Evolutionary conservation across 2,888 invertebrate genomes (phyloP).

Genomic region (Eurytoma adleriae): DNA sequence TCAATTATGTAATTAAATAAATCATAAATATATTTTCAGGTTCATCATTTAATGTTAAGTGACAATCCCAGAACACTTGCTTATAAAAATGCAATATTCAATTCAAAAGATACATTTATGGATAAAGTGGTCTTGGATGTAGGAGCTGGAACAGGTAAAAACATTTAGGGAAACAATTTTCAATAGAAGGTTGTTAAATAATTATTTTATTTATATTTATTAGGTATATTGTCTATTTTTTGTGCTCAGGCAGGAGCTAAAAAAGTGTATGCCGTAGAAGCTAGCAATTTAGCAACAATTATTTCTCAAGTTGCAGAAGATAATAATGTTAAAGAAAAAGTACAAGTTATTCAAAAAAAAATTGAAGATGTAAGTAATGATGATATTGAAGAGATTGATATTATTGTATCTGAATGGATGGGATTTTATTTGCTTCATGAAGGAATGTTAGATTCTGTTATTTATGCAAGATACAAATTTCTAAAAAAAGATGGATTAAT

Average conservation of each 20-base stretch:
- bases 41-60: constrained; percentile 88
- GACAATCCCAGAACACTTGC: constrained; percentile 87
- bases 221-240: constrained; percentile 90
- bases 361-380: constrained; percentile 87
- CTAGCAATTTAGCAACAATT: constrained; percentile 83
- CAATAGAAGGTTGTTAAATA: constrained; percentile 1
- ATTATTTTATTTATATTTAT: constrained; percentile 31
- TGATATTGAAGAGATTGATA: constrained; percentile 84
- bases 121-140: constrained; percentile 91
- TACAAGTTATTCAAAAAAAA: constrained; percentile 86
- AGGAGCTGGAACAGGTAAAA: constrained; percentile 86
- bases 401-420: constrained; percentile 99
- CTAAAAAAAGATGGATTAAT: constrained; percentile 84
- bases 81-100: constrained; percentile 88
- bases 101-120: constrained; percentile 82
- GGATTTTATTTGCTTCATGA: constrained; percentile 97
- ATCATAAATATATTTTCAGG: constrained; percentile 76
- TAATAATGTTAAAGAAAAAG: constrained; percentile 82
- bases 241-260: constrained; percentile 94
- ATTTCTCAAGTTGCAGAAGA: constrained; percentile 83
- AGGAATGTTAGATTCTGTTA: constrained; percentile 95
- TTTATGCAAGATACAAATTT: constrained; percentile 88
- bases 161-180: constrained; percentile 22
- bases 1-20: constrained; percentile 10
- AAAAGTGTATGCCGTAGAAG: constrained; percentile 91